Conservation (phyloP, 2,888 invertebrate species). For the Pyrochroa serraticornis region DNA sequence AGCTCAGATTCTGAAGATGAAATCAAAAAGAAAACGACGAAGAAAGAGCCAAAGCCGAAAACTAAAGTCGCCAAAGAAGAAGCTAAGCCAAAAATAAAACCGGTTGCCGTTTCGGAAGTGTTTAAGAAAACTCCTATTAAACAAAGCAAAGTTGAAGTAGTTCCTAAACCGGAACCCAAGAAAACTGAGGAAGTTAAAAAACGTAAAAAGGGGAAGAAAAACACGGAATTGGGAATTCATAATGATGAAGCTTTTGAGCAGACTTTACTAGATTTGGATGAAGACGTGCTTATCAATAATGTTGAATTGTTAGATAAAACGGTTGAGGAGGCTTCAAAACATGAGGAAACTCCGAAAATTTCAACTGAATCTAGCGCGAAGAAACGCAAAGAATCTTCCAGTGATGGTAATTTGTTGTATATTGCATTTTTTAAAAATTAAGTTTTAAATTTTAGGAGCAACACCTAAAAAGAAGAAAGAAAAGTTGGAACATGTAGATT, state of each 20-base stretch:
- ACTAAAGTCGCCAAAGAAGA: conserved; percentile 34
- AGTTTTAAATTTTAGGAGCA: conserved; percentile 42
- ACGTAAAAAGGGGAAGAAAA: conserved; percentile 40
- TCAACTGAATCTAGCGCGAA: conserved; percentile 14
- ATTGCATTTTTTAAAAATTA: conserved; percentile 29
- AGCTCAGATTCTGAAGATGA: conserved; percentile 44
- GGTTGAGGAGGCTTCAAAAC: conserved; percentile 40
- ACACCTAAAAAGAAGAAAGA: conserved; percentile 44
- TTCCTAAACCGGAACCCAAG: conserved; percentile 28
- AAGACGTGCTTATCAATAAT: conserved; percentile 54
- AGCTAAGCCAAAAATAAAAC: conserved; percentile 48
- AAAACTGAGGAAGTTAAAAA: conserved; percentile 30
- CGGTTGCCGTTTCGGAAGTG: conserved; percentile 60
- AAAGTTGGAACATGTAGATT: conserved; percentile 49
- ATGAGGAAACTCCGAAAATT: conserved; percentile 29
- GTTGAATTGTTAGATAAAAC: conserved; percentile 49
- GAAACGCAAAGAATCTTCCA: conserved; percentile 13
- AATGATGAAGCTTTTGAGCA: conserved; percentile 74
- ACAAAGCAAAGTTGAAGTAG: conserved; percentile 55
- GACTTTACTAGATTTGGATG: conserved; percentile 70
- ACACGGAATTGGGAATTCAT: conserved; percentile 57
- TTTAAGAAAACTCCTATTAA: conserved; percentile 69
- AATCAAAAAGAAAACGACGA: conserved; percentile 52
- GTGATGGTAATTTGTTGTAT: neutral
- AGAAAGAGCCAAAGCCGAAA: conserved; percentile 41